Percentiles rank a stretch among this genome's conserved stretches.
Conservation (phyloP, 2,113 vertebrate genomes). For the Cichladusa arquata region DNA sequence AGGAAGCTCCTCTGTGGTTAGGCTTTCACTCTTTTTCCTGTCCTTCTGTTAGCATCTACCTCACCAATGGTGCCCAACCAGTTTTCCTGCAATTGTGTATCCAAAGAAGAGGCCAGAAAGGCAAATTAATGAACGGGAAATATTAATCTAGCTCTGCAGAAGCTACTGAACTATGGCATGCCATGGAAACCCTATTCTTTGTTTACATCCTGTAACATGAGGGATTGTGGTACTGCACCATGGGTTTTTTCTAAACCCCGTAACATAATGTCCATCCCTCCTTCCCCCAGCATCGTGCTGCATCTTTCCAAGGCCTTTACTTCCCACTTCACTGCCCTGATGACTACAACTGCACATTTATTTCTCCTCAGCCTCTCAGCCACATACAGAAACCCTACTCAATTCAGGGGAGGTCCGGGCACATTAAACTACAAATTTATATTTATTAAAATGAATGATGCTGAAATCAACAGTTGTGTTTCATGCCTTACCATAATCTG, state of each 20-base stretch:
- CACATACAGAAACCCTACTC: background rate
- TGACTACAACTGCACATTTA: background rate
- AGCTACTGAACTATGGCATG: background rate
- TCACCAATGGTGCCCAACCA: background rate
- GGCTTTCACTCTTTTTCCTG: background rate
- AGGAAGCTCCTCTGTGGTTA: background rate
- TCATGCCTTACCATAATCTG: constrained; percentile 63
- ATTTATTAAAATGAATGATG: background rate
- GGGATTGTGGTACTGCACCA: background rate
- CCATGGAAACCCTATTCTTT: background rate
- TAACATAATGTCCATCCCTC: background rate
- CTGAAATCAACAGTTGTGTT: background rate
- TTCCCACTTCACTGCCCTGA: background rate
- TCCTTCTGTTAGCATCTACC: background rate
- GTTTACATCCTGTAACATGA: background rate
- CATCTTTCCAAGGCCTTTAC: background rate
- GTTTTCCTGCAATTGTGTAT: background rate
- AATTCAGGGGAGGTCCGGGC: background rate
- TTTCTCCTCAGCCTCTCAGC: background rate
- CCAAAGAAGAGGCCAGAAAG: background rate
- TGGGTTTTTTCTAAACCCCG: background rate
- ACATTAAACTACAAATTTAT: background rate
- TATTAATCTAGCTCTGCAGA: background rate
- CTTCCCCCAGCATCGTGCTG: background rate
- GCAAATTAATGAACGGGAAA: background rate